phyloP scores from a whole-genome alignment of 2,113 vertebrate genomes.

The Bambusicola thoracicus region DNA sequence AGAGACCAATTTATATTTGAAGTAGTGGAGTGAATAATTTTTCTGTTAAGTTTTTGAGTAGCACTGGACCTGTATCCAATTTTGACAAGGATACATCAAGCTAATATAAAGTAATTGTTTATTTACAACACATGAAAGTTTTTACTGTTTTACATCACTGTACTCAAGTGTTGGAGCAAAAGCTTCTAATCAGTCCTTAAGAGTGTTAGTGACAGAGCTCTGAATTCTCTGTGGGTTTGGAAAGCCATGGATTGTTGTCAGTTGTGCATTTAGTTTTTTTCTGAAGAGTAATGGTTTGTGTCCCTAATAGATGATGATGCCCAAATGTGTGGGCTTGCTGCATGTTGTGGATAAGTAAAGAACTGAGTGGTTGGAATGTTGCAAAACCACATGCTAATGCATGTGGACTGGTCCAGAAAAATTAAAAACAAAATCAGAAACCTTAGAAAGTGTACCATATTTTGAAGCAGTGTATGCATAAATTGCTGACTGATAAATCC shows the following conservation, averaged over 20 bases:
- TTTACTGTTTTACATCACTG: not conserved
- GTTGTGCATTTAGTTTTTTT: not conserved
- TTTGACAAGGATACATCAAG: conserved; percentile 17
- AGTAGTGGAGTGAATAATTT: not conserved
- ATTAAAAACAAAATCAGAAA: not conserved
- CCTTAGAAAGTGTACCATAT: not conserved
- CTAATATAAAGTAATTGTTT: conserved; percentile 8
- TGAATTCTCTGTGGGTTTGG: not conserved
- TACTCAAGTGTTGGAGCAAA: not conserved
- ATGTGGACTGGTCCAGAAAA: not conserved
- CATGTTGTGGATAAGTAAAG: rapidly evolving
- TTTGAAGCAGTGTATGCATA: not conserved
- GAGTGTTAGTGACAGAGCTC: not conserved
- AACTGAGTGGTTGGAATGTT: not conserved
- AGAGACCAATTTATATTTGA: conserved; percentile 5
- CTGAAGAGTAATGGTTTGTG: not conserved
- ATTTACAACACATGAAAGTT: not conserved
- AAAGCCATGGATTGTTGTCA: not conserved
- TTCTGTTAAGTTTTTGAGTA: conserved; percentile 12
- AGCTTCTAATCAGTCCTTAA: not conserved
- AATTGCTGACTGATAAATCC: not conserved
- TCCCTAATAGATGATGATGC: not conserved
- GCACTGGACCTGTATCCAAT: not conserved
- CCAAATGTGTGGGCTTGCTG: not conserved
- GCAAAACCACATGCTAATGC: not conserved